These are phyloP conservation scores for Prostheceraeus crozeri DNA, from an alignment of 2,888 invertebrate species.

Conservation along the genomic window DNA sequence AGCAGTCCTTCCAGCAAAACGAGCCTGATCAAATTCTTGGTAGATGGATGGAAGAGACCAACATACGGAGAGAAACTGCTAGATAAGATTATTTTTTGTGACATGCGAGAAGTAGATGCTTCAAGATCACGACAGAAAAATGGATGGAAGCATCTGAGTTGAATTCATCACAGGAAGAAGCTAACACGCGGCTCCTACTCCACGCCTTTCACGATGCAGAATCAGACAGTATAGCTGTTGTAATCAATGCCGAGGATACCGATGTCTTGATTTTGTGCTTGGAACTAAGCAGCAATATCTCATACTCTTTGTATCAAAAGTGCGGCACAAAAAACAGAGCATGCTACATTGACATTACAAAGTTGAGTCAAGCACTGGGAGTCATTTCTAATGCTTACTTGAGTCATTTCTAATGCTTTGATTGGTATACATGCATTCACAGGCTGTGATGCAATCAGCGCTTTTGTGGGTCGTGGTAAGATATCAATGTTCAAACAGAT, in stretches of 20 bases:
- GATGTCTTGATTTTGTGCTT: conserved; percentile 41
- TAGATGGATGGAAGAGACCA: conserved; percentile 36
- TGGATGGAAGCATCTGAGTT: conserved; percentile 34
- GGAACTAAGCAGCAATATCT: conserved; percentile 33
- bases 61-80: conserved; percentile 24
- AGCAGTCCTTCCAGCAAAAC: conserved; percentile 29
- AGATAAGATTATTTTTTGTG: conserved; percentile 39
- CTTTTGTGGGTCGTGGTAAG: conserved; percentile 24
- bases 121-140: conserved; percentile 32
- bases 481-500: conserved; percentile 18
- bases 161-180: conserved; percentile 40
- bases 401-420: conserved; percentile 29
- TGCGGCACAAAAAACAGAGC: conserved; percentile 37
- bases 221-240: conserved; percentile 34
- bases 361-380: conserved; percentile 36
- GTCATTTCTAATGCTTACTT: too few relatives aligned
- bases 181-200: conserved; percentile 40
- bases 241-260: conserved; percentile 41
- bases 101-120: conserved; percentile 40
- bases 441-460: conserved; percentile 21
- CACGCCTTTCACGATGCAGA: conserved; percentile 41
- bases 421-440: conserved; percentile 28
- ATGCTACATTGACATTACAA: conserved; percentile 35
- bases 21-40: conserved; percentile 37
- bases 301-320: conserved; percentile 31